Conservation (phyloP, 2,888 invertebrate species). For the Acanthopleura granulata region DNA sequence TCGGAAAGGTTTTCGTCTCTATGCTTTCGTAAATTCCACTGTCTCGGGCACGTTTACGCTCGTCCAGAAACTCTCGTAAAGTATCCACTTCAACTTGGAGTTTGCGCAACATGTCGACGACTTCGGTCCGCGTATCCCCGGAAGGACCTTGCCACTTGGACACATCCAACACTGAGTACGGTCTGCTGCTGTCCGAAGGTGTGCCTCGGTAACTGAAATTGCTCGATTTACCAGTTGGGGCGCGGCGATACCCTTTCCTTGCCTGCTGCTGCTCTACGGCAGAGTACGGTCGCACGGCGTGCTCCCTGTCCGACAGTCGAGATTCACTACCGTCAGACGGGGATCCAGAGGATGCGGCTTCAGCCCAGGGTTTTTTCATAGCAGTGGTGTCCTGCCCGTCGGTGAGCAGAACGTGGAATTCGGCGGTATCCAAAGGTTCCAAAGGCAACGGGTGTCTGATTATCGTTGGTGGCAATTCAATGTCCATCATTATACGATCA, state of each 20-base stretch:
- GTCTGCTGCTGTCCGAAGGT: conserved; percentile 1
- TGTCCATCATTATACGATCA: conserved; percentile 15
- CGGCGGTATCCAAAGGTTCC: not conserved
- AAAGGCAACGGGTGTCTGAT: conserved; percentile 11
- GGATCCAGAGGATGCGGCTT: conserved; percentile 4
- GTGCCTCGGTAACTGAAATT: not conserved
- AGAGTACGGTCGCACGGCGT: not conserved
- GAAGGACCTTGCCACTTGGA: conserved; percentile 20
- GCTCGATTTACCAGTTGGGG: conserved; percentile 10
- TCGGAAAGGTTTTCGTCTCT: not conserved
- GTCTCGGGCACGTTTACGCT: conserved; percentile 13
- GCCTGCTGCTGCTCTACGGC: not conserved
- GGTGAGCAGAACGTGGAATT: conserved; percentile 10
- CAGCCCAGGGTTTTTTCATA: conserved; percentile 17
- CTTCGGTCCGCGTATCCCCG: conserved; percentile 3
- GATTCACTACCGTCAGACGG: conserved; percentile 9
- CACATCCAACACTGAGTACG: conserved; percentile 19
- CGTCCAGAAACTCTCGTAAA: conserved; percentile 17
- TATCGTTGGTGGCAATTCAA: conserved; percentile 16
- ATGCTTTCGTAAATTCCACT: conserved; percentile 21
- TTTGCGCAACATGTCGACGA: conserved; percentile 15
- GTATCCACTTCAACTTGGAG: conserved; percentile 18
- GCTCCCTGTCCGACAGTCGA: not conserved
- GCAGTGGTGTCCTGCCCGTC: conserved; percentile 9
- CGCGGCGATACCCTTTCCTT: not conserved